Evolutionary conservation across 2,888 invertebrate species (phyloP), one percentile per base, ranked within the genome.

Genomic region (Andrena minutula): DNA sequence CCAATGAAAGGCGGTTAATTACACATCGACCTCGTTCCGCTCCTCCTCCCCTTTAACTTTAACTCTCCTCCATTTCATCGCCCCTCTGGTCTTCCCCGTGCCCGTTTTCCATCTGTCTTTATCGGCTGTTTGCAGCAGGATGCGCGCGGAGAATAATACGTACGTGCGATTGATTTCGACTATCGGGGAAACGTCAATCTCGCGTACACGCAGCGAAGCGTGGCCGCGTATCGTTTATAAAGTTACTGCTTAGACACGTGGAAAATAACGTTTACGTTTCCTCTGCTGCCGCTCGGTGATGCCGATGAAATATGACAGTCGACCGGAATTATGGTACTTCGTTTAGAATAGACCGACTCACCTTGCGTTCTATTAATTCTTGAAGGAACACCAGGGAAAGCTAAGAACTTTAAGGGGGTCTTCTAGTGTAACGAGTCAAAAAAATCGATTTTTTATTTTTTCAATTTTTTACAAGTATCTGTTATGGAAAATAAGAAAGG

Each of bases 1-100:
- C 84, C 84, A 86, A 87, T 90, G 90, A 91, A 90, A 92, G 88
- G 86, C 86, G 87, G 88, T 91, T 90, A 90, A 92, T 92, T 91
- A 90, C 87, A 83, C 81, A 82, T 51, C 70, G 84, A 84, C 69
- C 88, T 79, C 83, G 88, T 79, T 87, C 82, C 80, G 82, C n/a
- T 3, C 26, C n/a, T 53, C 23, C 68, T 28, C 26, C 51, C 64
- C 51, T 72, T 71, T 69, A 72, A 72, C 70, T 47, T 61, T 23
- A 16, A 28, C 35, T 35, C 26, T 32, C 32, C 63, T 64, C 64
- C 58, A 49, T 16, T 53, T 49, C 61, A 41, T 41, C 41, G 16
- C 16, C 41, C 30, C 16, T 64, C 16, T 10, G 16, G 16, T 35
- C 12, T 58, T 56, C 32, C 49, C 1, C 16, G 8, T 10, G 26